These are phyloP conservation scores for Podarcis lilfordi DNA, from an alignment of 2,797 vertebrate species.

Conservation along the genomic window DNA sequence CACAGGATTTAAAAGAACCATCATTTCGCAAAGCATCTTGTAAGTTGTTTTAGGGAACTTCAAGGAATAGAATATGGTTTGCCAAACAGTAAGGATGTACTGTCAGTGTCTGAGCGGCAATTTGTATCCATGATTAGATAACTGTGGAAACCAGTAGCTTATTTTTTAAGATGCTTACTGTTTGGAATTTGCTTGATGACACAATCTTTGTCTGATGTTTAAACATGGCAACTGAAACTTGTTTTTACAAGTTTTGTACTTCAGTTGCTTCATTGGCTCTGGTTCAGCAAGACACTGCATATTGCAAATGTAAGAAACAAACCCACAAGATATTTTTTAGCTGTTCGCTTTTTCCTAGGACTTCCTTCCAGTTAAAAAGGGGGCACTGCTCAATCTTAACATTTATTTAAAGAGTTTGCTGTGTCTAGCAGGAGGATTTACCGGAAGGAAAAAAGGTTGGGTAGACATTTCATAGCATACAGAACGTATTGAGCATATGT, in stretches of 20 bases:
- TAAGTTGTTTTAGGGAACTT: slow-evolving; percentile 76
- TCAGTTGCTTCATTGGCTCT: accelerated
- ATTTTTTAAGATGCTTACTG: not conserved
- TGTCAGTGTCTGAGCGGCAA: not conserved
- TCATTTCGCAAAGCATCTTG: slow-evolving; percentile 79
- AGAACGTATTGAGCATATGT: not conserved
- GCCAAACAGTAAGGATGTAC: not conserved
- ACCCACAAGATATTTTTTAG: not conserved
- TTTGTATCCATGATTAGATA: not conserved
- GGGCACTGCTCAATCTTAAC: not conserved
- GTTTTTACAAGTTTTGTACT: not conserved
- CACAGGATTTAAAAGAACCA: slow-evolving; percentile 78
- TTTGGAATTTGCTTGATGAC: not conserved
- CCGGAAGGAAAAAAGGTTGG: not conserved
- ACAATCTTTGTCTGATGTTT: slow-evolving; percentile 1
- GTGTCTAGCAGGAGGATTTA: not conserved
- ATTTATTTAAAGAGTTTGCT: not conserved
- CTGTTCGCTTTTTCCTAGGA: not conserved
- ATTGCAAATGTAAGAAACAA: not conserved
- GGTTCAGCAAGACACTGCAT: not conserved
- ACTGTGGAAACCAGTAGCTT: not conserved
- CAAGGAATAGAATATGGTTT: slow-evolving; percentile 34
- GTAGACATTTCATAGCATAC: not conserved
- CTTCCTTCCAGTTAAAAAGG: not conserved
- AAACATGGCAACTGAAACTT: not conserved